Conservation (phyloP, 2,888 invertebrate species). For the Hydriomena furcata region DNA sequence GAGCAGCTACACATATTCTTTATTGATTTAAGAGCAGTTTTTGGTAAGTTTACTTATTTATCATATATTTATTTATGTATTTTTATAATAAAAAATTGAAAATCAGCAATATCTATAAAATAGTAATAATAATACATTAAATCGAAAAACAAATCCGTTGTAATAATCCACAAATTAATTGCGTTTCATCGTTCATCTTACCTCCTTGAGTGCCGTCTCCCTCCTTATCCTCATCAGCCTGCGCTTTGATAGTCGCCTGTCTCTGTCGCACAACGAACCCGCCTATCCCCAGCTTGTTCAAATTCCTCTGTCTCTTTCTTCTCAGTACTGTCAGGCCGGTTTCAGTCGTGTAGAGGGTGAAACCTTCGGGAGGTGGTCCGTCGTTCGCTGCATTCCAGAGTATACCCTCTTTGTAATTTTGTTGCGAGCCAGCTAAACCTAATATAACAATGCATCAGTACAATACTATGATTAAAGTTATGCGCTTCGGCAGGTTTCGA, state of each 20-base stretch:
- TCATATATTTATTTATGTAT: too few relatives aligned
- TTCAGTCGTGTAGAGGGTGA: slow-evolving; percentile 91
- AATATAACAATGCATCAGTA: background rate
- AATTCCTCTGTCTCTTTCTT: slow-evolving; percentile 92
- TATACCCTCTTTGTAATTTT: slow-evolving; percentile 90
- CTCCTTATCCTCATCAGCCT: slow-evolving; percentile 66
- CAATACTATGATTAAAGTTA: too few relatives aligned
- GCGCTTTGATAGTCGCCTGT: slow-evolving; percentile 63
- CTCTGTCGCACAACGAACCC: slow-evolving; percentile 93
- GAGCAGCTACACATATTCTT: too few relatives aligned
- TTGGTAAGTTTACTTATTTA: too few relatives aligned
- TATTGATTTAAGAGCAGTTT: too few relatives aligned
- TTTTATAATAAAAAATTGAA: too few relatives aligned
- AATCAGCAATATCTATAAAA: too few relatives aligned
- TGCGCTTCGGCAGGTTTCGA: too few relatives aligned
- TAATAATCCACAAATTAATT: too few relatives aligned
- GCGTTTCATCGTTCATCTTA: slow-evolving; percentile 34
- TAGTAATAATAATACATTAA: too few relatives aligned
- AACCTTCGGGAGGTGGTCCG: slow-evolving; percentile 93
- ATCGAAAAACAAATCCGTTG: too few relatives aligned
- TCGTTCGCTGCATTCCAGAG: slow-evolving; percentile 89
- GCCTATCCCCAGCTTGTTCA: slow-evolving; percentile 94
- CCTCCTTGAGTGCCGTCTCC: slow-evolving; percentile 67
- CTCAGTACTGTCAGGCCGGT: slow-evolving; percentile 91
- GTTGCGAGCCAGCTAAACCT: slow-evolving; percentile 20